Evolutionary conservation across 2,888 invertebrate species (phyloP), one percentile per base, ranked within the genome.

Genomic region (Cantharis nigra): DNA sequence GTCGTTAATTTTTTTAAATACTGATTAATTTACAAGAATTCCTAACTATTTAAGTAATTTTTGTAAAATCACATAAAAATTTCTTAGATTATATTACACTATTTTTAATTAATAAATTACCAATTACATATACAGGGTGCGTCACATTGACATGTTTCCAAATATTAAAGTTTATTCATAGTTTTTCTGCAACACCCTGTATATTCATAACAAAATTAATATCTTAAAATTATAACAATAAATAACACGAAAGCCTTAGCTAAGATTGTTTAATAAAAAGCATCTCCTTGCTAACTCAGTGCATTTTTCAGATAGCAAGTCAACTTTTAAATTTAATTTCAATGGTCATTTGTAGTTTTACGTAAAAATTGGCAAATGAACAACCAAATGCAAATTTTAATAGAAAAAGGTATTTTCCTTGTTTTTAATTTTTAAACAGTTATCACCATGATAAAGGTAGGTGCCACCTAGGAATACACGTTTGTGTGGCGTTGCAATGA

Each of bases 41-140:
- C 65, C 65, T 67, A 67, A 16, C 65, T 67, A 67, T 11, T 67
- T 67, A 67, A 67, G 65, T 67, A 67, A 28, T 67, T 67, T 67
- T 69, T 16, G n/a, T 26, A 76, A 74, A 75, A 76, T 73, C 73
- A 73, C 76, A 73, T 76, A 63, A 72, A 30, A 72, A 72, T 78
- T 75, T 75, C 28, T 75, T 71, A 69, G 74, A 18, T 30, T 77
- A 77, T 78, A 75, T 72, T 75, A 78, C 70, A 76, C 64, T 78
- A 23, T 49, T 49, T 49, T 49, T 49, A 49, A 67, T 77, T 77
- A 80, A 76, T 74, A 74, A 72, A 72, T 69, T 78, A 78, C 75
- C 75, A 75, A 26, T 64, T 78, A 78, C 75, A 72, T 78, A 28
- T 13, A 75, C 73, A 79, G 49, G n/a, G n/a, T 49, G n/a, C n/a